phyloP scores from a whole-genome alignment of 2,797 vertebrate genomes.

The Bufotes viridis region DNA sequence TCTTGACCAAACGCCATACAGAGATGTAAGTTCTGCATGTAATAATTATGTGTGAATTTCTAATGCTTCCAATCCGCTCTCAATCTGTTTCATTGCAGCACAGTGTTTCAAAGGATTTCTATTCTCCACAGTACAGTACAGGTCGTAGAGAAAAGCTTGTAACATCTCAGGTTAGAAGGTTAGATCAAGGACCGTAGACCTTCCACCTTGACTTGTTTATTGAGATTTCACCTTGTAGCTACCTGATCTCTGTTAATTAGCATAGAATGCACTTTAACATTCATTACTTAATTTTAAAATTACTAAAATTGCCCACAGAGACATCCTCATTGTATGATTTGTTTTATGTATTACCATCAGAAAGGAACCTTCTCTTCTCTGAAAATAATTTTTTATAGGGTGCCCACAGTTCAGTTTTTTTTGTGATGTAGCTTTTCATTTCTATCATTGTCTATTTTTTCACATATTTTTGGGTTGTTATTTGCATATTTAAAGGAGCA shows the following conservation, averaged over 20 bases:
- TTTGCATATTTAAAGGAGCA: no score
- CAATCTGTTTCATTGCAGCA: conserved; percentile 9
- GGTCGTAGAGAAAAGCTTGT: background rate
- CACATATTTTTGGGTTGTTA: no score
- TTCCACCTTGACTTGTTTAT: background rate
- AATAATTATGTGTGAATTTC: conserved; percentile 18
- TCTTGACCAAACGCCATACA: conserved; percentile 25
- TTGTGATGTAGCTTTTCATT: no score
- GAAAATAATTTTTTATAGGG: no score
- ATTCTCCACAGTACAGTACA: background rate
- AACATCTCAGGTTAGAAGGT: background rate
- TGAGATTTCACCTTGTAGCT: background rate
- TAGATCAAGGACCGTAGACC: background rate
- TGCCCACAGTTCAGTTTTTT: no score
- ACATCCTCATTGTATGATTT: no score
- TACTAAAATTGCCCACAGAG: background rate
- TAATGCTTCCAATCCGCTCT: conserved; percentile 25
- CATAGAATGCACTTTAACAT: background rate
- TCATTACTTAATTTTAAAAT: background rate
- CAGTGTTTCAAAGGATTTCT: conserved; percentile 1
- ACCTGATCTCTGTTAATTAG: background rate
- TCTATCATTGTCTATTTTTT: no score
- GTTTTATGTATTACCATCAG: no score
- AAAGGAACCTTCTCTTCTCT: no score
- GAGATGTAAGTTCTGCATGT: conserved; percentile 13